Base-by-base conservation (phyloP, 2,797 vertebrate genomes). In the Sebastes jordani region DNA sequence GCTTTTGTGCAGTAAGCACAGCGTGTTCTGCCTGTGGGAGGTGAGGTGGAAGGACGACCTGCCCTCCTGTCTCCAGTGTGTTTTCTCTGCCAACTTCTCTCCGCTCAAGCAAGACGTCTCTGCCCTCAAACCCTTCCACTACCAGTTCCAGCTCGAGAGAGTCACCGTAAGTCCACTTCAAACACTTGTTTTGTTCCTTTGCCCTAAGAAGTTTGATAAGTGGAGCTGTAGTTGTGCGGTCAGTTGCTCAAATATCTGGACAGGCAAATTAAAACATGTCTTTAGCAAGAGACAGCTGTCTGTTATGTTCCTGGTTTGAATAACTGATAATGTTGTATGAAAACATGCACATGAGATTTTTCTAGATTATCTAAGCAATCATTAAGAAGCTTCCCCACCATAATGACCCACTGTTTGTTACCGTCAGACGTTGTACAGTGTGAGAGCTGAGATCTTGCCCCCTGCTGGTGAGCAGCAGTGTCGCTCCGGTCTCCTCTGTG, bases 1-100 rank as follows among this genome's bases (percentile, higher is more conserved):
- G 98, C 88, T 93, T 4, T 82, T 98, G 85, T 94, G 96, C 95
- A 97, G 96, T 90, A 96, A 95, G 92, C 98, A 98, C 95, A 95
- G 95, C 1, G 92, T 97, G 89, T 99, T 97, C 96, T 98, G 97
- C 75, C 84, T 99, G 81, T 99, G 98, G 98, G 98, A 99, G 94
- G 81, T 98, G 89, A 96, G 91, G 83, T 98, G 97, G 97, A 95
- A 90, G 27, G 92, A 89, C 32, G 96, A 96, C 79, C 95, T 96
- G 29, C 96, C 97, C 42, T 86, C 96, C 8, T 93, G 95, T 74
- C 95, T 99, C 72, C 95, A 95, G 85, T 97, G 97, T 82, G 93
- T 92, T 60, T 99, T 99, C 93, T 97, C 97, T 25, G 92, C 98
- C 72, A 95, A 93, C 81, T 99, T 99, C 90, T 96, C 90, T 46